Base-by-base conservation (phyloP, 2,888 invertebrate genomes). In the Apodemia mormo region DNA sequence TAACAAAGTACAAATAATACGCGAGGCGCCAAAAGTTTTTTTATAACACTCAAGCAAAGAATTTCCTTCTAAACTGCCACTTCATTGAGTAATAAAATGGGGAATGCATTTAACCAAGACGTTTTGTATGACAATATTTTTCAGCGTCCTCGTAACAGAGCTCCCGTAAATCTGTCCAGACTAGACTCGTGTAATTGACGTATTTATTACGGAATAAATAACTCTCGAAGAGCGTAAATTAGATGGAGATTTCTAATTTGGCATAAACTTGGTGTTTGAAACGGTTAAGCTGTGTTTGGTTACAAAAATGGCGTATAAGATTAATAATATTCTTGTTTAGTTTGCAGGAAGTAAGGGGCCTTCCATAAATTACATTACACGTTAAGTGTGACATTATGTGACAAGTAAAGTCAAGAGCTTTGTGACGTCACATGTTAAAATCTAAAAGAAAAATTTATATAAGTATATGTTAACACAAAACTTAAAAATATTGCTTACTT, bases 181-280 rank as follows among this genome's bases (percentile, higher is more conserved):
- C 77, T 78, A 75, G 76, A 61, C 71, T 71, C 65, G 74, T 68
- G 76, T 82, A 81, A 81, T 81, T 82, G 82, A 82, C 79, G 77
- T 79, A 80, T 82, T 82, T 81, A 80, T 79, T 72, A 76, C 67
- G 80, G 75, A 80, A 79, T 83, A 83, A 82, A 83, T 78, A 83
- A 61, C 61, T 61, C 61, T 8, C 29, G 61, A 61, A 61, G 61
- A 33, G 61, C 80, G 83, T 81, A 81, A 82, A 82, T 83, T 83
- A 61, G 61, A 61, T 61, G 61, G 61, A 61, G 30, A 61, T 61
- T 12, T 61, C 61, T 61, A 61, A 61, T 61, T 61, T 61, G 33
- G 61, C 61, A 61, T 33, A 61, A 58, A 61, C 61, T 33, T 61
- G 5, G 61, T 61, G 61, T 61, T 61, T 61, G 33, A 61, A 33